phyloP scores from a whole-genome alignment of 64 coral and sea anemone species.

The Catalaphyllia jardinei region DNA sequence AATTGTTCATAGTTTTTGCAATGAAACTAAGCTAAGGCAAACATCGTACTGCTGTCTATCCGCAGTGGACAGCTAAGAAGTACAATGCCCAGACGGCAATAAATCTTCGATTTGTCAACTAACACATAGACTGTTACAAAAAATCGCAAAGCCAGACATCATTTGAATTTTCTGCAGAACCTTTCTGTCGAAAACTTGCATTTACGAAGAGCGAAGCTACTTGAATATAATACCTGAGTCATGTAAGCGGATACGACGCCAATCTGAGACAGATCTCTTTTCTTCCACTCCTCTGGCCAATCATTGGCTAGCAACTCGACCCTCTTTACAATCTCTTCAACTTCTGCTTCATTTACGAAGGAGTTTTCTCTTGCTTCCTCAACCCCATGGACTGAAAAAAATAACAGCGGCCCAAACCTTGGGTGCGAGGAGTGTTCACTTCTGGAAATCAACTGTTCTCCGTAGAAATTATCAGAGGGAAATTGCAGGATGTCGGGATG shows the following conservation, averaged over 20 bases:
- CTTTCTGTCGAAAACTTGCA: too few species aligned
- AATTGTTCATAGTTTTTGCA: too few species aligned
- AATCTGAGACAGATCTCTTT: constrained; percentile 9
- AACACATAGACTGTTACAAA: too few species aligned
- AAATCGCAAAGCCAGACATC: too few species aligned
- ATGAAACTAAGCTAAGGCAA: too few species aligned
- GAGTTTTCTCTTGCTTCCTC: constrained; percentile 50
- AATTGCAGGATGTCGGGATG: constrained; percentile 70
- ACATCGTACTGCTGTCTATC: too few species aligned
- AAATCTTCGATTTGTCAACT: too few species aligned
- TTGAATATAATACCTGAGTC: constrained; percentile 26
- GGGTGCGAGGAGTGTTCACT: constrained; percentile 33
- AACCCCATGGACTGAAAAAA: constrained; percentile 28
- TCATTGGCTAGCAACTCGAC: constrained; percentile 18
- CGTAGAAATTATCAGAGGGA: constrained; percentile 67
- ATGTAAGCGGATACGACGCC: constrained; percentile 36
- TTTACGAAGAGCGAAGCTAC: too few species aligned
- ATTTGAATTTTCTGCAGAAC: too few species aligned
- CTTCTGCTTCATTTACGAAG: constrained; percentile 36
- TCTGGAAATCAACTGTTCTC: neutral
- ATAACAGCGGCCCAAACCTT: constrained; percentile 11
- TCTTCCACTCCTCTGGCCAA: constrained; percentile 49
- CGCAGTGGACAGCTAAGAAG: too few species aligned
- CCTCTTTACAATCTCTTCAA: constrained; percentile 35
- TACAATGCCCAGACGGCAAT: too few species aligned